Evolutionary conservation across 2,888 invertebrate species (phyloP), one percentile per base, ranked within the genome.

Genomic region (Oligia fasciuncula): DNA sequence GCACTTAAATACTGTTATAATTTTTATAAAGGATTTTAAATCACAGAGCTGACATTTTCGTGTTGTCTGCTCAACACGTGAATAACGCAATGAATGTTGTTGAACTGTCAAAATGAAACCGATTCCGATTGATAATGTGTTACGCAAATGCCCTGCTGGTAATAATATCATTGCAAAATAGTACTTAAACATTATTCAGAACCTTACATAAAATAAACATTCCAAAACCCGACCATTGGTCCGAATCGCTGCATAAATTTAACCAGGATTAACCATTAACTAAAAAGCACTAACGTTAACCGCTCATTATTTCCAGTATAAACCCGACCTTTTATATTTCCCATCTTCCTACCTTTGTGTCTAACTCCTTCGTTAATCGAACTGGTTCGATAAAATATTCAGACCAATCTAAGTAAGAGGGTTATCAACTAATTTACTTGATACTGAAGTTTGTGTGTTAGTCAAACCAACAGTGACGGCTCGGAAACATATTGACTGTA

Each of bases 371-470:
- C 70, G 57, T 74, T 89, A 85, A 87, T 86, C 85, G 73, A 84
- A 85, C 84, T 76, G 76, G 43, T 72, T 68, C 74, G 79, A 85
- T 92, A 87, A 91, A 91, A 90, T 90, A 91, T 92, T 91, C 89
- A 91, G 73, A 8, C 54, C 85, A 90, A 91, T 91, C 88, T 87
- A 75, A 76, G 84, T 85, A 86, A 87, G 83, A 86, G 88, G 87
- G 71, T 85, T 81, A 76, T 84, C 69, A 40, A 84, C 9, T 77
- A 82, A 86, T 89, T 76, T 83, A 73, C 80, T 81, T 82, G 57
- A 85, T 81, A 72, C 57, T 23, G n/a, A 82, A 86, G 81, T 86
- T 87, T 76, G 9, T 23, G 17, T 63, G 60, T 69, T 67, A 23
- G 19, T 67, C 29, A 14, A 71, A 71, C 70, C 67, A 63, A 79